Percentiles rank a stretch among this genome's conserved stretches.
These are phyloP conservation scores for Orthonychiurus folsomi DNA, from an alignment of 2,888 invertebrate species.

Conservation along the genomic window DNA sequence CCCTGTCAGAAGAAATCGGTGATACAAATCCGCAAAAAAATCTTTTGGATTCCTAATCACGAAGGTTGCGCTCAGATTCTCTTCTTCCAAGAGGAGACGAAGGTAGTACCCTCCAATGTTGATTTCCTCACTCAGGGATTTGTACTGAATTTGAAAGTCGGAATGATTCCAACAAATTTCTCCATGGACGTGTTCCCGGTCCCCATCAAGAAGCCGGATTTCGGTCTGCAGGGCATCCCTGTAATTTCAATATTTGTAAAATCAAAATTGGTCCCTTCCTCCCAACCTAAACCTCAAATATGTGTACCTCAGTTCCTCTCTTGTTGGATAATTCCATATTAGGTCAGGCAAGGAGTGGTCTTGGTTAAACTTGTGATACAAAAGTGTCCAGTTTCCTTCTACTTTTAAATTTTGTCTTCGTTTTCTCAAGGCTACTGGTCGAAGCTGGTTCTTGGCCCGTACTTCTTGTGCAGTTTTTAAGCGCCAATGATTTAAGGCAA, in stretches of 20 bases:
- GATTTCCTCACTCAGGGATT: conserved; percentile 89
- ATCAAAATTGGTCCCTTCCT: too few species aligned
- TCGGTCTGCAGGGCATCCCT: conserved; percentile 80
- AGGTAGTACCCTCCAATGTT: conserved; percentile 98
- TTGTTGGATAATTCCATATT: conserved; percentile 90
- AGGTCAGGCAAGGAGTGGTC: conserved; percentile 93
- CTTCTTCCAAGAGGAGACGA: conserved; percentile 82
- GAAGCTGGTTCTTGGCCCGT: conserved; percentile 53
- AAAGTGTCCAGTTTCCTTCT: conserved; percentile 81
- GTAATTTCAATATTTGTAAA: too few species aligned
- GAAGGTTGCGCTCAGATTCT: conserved; percentile 55
- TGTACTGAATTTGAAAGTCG: conserved; percentile 91
- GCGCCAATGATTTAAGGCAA: conserved; percentile 64
- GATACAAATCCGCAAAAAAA: conserved; percentile 97
- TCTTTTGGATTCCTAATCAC: conserved; percentile 48
- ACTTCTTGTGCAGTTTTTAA: conserved; percentile 42
- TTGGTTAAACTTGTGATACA: conserved; percentile 87
- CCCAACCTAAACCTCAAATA: too few species aligned
- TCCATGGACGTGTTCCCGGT: conserved; percentile 68
- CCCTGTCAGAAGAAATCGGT: conserved; percentile 81
- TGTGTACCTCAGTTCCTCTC: conserved; percentile 49
- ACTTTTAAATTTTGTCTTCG: conserved; percentile 79
- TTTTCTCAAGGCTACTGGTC: conserved; percentile 84
- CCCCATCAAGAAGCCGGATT: conserved; percentile 76
- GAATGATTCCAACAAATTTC: conserved; percentile 96